phyloP scores from a whole-genome alignment of 2,113 vertebrate species.

The Burhinus oedicnemus region DNA sequence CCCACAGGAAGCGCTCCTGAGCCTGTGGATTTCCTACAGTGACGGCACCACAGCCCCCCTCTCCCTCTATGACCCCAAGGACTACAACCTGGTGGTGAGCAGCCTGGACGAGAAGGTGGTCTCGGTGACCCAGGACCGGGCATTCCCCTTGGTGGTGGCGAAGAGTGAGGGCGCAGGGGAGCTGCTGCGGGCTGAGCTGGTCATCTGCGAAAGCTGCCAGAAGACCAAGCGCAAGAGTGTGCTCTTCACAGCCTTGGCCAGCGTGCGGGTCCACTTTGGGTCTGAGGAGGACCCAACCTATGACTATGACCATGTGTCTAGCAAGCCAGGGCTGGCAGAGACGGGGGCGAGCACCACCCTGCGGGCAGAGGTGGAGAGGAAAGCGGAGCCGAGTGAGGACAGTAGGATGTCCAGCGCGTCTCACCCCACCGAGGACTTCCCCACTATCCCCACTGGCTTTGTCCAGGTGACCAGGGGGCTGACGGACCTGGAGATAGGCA shows the following conservation, averaged over 20 bases:
- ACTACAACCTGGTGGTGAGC: conserved; percentile 92
- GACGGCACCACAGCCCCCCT: conserved; percentile 91
- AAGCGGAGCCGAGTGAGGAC: conserved; percentile 30
- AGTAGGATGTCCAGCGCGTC: conserved; percentile 69
- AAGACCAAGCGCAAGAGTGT: conserved; percentile 96
- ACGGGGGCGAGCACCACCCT: conserved; percentile 77
- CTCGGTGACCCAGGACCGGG: conserved; percentile 85
- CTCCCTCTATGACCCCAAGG: conserved; percentile 90
- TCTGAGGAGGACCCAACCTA: conserved; percentile 81
- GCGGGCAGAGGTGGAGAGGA: conserved; percentile 77
- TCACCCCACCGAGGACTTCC: conserved; percentile 82
- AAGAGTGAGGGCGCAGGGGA: conserved; percentile 89
- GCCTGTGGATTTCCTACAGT: conserved; percentile 94
- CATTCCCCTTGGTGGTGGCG: conserved; percentile 87
- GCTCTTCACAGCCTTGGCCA: conserved; percentile 83
- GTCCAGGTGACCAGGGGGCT: conserved; percentile 88
- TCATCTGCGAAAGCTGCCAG: conserved; percentile 94
- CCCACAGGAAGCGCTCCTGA: conserved; percentile 90
- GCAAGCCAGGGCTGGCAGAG: conserved; percentile 66
- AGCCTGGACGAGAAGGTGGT: conserved; percentile 88
- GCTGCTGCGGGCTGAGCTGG: conserved; percentile 87
- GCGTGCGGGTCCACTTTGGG: conserved; percentile 88
- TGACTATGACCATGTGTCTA: conserved; percentile 82
- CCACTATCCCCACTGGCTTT: conserved; percentile 88
- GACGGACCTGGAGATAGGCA: conserved; percentile 97